phyloP scores from a whole-genome alignment of 2,888 invertebrate species.

The Rhogogaster chlorosoma region DNA sequence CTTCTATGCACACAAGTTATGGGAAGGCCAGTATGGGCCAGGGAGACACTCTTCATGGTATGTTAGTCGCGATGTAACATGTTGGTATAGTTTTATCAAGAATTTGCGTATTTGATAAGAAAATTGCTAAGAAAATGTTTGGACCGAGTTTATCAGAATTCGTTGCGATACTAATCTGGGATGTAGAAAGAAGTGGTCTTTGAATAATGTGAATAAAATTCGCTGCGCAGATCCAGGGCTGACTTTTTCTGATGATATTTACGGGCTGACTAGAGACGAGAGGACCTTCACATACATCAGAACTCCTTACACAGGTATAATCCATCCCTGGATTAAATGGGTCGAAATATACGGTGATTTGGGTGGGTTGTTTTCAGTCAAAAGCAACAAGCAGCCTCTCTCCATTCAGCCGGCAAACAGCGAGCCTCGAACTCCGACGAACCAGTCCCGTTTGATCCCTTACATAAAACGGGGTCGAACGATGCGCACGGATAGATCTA shows the following conservation, averaged over 20 bases:
- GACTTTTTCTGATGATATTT: conserved; percentile 63
- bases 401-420: conserved; percentile 73
- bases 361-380: conserved; percentile 62
- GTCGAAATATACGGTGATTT: not conserved
- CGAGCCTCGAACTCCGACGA: conserved; percentile 64
- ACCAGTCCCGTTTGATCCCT: conserved; percentile 72
- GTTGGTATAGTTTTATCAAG: not conserved
- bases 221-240: conserved; percentile 60
- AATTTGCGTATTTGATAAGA: not conserved
- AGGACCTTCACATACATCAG: conserved; percentile 68
- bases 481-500: conserved; percentile 72
- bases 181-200: not conserved
- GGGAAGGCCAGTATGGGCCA: conserved; percentile 64
- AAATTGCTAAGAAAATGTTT: too few relatives aligned
- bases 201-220: not conserved
- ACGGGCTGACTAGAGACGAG: conserved; percentile 63
- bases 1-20: conserved; percentile 62
- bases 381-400: conserved; percentile 70
- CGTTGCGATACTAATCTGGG: not conserved
- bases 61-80: not conserved
- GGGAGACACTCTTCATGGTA: conserved; percentile 66
- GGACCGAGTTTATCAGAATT: not conserved
- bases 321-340: not conserved
- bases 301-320: conserved; percentile 75
- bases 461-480: conserved; percentile 72